Base-by-base conservation (phyloP, 2,113 vertebrate genomes). In the Scopus umbretta region DNA sequence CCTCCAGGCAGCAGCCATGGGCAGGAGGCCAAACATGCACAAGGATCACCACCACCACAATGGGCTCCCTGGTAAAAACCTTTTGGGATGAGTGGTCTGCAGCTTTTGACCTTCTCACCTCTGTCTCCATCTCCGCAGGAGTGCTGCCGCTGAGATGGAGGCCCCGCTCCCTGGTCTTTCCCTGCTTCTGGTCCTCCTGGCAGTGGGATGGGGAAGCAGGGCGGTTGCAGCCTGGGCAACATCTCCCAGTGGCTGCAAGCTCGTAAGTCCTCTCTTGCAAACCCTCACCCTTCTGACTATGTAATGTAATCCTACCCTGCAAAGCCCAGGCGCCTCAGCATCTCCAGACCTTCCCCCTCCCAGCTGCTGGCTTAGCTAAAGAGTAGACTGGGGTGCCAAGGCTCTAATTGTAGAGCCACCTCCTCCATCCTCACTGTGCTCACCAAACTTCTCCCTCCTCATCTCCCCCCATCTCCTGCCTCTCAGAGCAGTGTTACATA, bases 61-160 rank as follows among this genome's bases (percentile, higher is more conserved):
- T 32, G 32, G n/a, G 20, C 29, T 66, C 36, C n/a, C 36, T 52
- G 16, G 70, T 29, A 66, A 62, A 47, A 32, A 38, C 34, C 62
- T 85, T 92, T 66, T 0, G 2, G 61, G 45, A 20, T 26, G 68
- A 84, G 59, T 1, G 1, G 34, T 79, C 52, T 65, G 89, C 73
- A 75, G 43, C 66, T 79, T 53, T 67, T 92, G 66, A 74, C 43
- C 49, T 67, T 66, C 55, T 92, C 22, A 16, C 17, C 23, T 84
- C 50, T 93, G n/a, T 80, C 30, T 93, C 43, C 70, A 4, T 91
- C 90, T 94, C 80, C 14, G 11, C 94, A 95, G 98, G 97, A 98
- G 95, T 80, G 94, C 88, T 42, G 6, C 76, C 26, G 53, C 96
- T 98, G 98, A 98, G 90, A 98, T 98, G 98, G 98, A 97, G 97